Evolutionary conservation across 92 coral and sea anemone genomes (phyloP).

Genomic region (Palythoa grandis): DNA sequence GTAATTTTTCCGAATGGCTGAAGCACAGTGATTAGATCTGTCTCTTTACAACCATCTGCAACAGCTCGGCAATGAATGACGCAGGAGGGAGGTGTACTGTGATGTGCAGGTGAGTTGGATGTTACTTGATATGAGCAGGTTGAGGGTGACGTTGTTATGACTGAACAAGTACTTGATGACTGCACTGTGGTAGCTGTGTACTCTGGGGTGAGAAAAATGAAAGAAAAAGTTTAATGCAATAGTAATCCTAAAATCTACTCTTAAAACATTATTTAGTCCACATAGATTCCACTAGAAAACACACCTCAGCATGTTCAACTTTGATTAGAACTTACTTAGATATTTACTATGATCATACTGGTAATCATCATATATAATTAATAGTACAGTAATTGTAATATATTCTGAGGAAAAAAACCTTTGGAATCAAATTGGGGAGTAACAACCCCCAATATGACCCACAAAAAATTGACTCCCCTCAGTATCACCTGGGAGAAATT

Average conservation of each 20-base stretch:
- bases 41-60: conserved; percentile 99
- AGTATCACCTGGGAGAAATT: background rate
- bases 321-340: too few species aligned
- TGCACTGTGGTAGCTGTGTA: conserved; percentile 64
- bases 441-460: background rate
- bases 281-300: background rate
- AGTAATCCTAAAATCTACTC: too few species aligned
- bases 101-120: conserved; percentile 81
- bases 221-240: too few species aligned
- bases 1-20: conserved; percentile 99
- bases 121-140: conserved; percentile 70
- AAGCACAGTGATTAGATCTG: conserved; percentile 93
- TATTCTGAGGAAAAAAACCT: too few species aligned
- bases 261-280: background rate
- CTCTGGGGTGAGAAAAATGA: conserved; percentile 35
- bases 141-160: conserved; percentile 66
- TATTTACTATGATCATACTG: too few species aligned
- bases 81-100: conserved; percentile 97
- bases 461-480: background rate
- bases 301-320: too few species aligned
- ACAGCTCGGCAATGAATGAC: conserved; percentile 99
- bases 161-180: conserved; percentile 64
- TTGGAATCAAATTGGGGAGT: too few species aligned
- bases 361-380: too few species aligned
- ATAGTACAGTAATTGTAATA: too few species aligned